Percentiles rank a stretch among this genome's conserved stretches.
Evolutionary conservation across 2,113 vertebrate species (phyloP).

Genomic region (Labrus mixtus): DNA sequence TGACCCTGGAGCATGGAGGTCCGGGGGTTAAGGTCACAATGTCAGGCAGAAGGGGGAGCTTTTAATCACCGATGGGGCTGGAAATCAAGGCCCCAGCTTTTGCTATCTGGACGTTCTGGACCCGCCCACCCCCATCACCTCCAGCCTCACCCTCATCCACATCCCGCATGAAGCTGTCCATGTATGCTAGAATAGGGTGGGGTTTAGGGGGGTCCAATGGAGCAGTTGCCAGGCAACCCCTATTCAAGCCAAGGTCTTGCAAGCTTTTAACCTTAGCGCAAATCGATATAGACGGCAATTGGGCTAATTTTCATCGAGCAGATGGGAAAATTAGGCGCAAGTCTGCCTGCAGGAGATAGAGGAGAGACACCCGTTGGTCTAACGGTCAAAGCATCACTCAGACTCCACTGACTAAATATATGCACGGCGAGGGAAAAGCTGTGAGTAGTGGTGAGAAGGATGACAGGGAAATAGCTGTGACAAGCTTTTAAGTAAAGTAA

Average conservation of each 20-base stretch:
- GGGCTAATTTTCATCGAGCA: constrained; percentile 82
- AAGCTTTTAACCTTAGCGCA: constrained; percentile 83
- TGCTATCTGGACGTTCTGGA: constrained; percentile 66
- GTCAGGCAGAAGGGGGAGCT: constrained; percentile 77
- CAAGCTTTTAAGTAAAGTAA: constrained; percentile 53
- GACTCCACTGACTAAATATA: constrained; percentile 57
- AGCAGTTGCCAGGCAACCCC: constrained; percentile 80
- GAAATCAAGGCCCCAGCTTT: constrained; percentile 79
- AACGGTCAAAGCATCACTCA: constrained; percentile 48
- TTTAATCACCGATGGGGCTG: constrained; percentile 84
- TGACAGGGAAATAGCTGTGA: constrained; percentile 44
- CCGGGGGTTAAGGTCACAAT: constrained; percentile 82
- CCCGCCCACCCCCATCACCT: constrained; percentile 43
- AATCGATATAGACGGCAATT: constrained; percentile 79
- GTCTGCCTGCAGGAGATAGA: constrained; percentile 59
- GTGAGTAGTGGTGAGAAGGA: neutral
- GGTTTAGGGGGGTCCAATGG: constrained; percentile 41
- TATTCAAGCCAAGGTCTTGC: constrained; percentile 78
- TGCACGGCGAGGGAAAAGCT: constrained; percentile 24
- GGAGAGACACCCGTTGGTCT: constrained; percentile 30
- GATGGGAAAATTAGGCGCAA: constrained; percentile 77
- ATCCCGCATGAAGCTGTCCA: constrained; percentile 34
- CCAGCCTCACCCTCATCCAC: constrained; percentile 35
- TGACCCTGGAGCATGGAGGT: constrained; percentile 81
- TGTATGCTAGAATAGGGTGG: constrained; percentile 26